Evolutionary conservation across 2,888 invertebrate species (phyloP), one percentile per base, ranked within the genome.

Genomic region (Cetonia aurata): DNA sequence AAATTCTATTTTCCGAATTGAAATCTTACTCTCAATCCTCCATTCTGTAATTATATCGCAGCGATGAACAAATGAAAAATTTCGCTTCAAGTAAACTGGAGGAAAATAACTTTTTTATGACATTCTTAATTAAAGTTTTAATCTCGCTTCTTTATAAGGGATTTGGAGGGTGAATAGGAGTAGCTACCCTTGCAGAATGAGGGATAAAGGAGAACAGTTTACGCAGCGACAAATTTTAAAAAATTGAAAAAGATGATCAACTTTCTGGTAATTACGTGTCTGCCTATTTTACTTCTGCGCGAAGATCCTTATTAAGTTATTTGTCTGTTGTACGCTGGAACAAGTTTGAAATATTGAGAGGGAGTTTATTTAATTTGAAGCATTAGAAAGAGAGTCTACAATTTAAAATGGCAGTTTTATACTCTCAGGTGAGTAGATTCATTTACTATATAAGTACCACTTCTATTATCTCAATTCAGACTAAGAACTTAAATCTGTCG

Each of bases 121-220:
- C 56, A 41, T 56, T 56, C 56, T 56, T 56, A 56, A 56, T 56
- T 56, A 56, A 56, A 56, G 56, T 56, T 56, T 56, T 41, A 41
- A 56, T 56, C 41, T 37, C 33, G 33, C 15, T 25, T 37, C 15
- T 33, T 56, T 37, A 13, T 37, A 33, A 56, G 33, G 41, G 37
- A 33, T n/a, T n/a, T 25, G 3, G 25, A 4, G 17, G 56, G 41
- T 56, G 41, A 56, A 41, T 17, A 41, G 17, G 37, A 41, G 41
- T 37, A 41, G 37, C 56, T 37, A 41, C 56, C 17, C 17, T 15
- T 25, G 17, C 13, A 1, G 41, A 41, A 56, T 41, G 17, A 41
- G 9, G 41, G 37, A 56, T n/a, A 15, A 56, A 33, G 41, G 13
- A 56, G 56, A 56, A 13, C 50, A n/a, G n/a, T 17, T 15, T 50